These are phyloP conservation scores for Phaethornis superciliosus DNA, from an alignment of 2,113 vertebrate genomes.

Conservation along the genomic window DNA sequence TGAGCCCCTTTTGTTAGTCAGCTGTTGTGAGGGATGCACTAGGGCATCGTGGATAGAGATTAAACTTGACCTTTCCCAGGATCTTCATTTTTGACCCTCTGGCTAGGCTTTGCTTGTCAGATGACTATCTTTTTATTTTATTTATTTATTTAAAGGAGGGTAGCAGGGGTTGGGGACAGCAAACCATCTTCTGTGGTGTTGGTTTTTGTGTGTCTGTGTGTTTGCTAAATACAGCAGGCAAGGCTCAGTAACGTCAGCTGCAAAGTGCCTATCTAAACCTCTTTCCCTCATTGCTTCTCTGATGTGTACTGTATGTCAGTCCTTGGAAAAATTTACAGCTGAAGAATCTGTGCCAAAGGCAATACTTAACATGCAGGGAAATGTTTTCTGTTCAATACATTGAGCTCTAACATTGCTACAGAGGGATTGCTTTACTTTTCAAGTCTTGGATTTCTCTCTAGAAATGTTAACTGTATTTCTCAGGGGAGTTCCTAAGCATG, in stretches of 20 bases:
- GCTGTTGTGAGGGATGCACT: constrained; percentile 76
- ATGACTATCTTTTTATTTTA: constrained; percentile 39
- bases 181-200: neutral
- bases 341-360: constrained; percentile 64
- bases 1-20: constrained; percentile 88
- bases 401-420: neutral
- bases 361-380: constrained; percentile 45
- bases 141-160: neutral
- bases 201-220: neutral
- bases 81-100: constrained; percentile 79
- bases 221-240: constrained; percentile 8
- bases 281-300: constrained; percentile 41
- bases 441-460: neutral
- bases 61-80: constrained; percentile 83
- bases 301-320: constrained; percentile 8
- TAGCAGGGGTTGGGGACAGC: neutral
- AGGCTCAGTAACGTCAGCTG: constrained; percentile 31
- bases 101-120: constrained; percentile 70
- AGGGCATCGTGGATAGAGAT: constrained; percentile 75
- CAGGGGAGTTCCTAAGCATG: neutral
- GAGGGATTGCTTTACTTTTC: neutral
- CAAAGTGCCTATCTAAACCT: neutral
- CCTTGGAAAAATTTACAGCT: constrained; percentile 54
- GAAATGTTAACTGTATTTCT: constrained; percentile 32
- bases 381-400: constrained; percentile 34